Base-by-base conservation (phyloP, 2,888 invertebrate genomes). In the Apoderus coryli region DNA sequence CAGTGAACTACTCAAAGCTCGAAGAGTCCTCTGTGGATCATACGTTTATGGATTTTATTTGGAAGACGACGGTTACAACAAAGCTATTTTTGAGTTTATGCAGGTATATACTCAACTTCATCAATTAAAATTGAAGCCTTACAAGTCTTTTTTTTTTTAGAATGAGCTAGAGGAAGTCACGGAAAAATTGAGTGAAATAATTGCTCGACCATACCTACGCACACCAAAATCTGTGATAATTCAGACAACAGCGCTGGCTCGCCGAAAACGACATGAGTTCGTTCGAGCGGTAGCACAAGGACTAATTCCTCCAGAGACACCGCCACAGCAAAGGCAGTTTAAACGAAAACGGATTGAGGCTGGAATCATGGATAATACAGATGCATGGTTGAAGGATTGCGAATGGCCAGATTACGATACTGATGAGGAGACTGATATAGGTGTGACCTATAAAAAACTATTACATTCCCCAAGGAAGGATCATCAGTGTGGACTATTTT, bases 11-110 rank as follows among this genome's bases (percentile, higher is more conserved):
- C 50, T 73, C 16, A 72, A 72, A 52, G 66, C 71, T 2, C 53
- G 74, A 30, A 53, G 70, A 34, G 69, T 74, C 10, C 52, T 75
- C 3, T 71, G 72, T 48, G 73, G 71, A 24, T 71, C 72, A 4
- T 74, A 74, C 48, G 72, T 72, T n/a, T 73, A 72, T 48, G 74
- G 72, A 6, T 75, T 67, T 50, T 74, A 72, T 47, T 52, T 75
- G 27, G 68, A 70, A 47, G 72, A 72, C 41, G 65, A 66, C 46
- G 70, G 71, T 4, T 69, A 71, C 47, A 71, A 71, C 48, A 70
- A 69, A 52, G 65, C 66, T 23, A 72, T 74, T 34, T 74, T 73
- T 52, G 73, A 74, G 51, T 71, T 70, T 44, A 71, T 75, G 69
- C 73, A 72, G 66, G 72, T 71, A 50, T 35, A 38, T 34, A 14